These are phyloP conservation scores for Brotula barbata DNA, from an alignment of 2,797 vertebrate species.

Conservation along the genomic window DNA sequence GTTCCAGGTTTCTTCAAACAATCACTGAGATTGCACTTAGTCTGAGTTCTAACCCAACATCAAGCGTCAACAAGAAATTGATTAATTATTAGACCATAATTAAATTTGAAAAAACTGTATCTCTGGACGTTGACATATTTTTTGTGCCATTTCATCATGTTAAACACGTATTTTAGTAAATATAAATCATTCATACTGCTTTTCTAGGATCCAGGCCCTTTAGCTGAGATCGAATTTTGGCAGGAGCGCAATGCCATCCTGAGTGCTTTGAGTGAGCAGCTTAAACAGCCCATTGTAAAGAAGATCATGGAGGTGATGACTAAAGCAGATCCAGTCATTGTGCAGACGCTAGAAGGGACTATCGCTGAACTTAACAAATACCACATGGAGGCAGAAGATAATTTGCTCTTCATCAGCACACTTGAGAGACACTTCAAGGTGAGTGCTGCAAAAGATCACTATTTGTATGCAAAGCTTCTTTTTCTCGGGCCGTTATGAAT, in stretches of 20 bases:
- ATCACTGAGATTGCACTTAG: neutral
- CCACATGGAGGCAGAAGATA: constrained; percentile 84
- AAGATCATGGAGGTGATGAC: constrained; percentile 84
- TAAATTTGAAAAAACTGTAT: neutral
- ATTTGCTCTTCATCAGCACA: constrained; percentile 84
- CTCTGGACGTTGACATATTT: too few relatives aligned
- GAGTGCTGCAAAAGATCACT: constrained; percentile 23
- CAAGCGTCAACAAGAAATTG: neutral
- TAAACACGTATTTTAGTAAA: neutral
- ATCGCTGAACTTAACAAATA: constrained; percentile 81
- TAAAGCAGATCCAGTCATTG: constrained; percentile 69
- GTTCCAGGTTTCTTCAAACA: constrained; percentile 1
- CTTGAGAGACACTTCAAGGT: constrained; percentile 91
- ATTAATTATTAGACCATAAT: constrained; percentile 1
- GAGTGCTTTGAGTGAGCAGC: constrained; percentile 83
- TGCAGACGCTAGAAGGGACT: constrained; percentile 77
- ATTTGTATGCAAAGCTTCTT: neutral
- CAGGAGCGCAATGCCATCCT: constrained; percentile 81
- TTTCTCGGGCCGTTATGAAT: neutral
- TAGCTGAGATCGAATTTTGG: constrained; percentile 91
- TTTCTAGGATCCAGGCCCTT: constrained; percentile 79
- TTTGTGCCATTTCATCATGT: neutral
- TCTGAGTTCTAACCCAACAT: neutral
- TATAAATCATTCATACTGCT: neutral
- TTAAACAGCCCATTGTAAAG: constrained; percentile 80